Evolutionary conservation across 2,888 invertebrate genomes (phyloP).

Genomic region (Resseliella maxima): DNA sequence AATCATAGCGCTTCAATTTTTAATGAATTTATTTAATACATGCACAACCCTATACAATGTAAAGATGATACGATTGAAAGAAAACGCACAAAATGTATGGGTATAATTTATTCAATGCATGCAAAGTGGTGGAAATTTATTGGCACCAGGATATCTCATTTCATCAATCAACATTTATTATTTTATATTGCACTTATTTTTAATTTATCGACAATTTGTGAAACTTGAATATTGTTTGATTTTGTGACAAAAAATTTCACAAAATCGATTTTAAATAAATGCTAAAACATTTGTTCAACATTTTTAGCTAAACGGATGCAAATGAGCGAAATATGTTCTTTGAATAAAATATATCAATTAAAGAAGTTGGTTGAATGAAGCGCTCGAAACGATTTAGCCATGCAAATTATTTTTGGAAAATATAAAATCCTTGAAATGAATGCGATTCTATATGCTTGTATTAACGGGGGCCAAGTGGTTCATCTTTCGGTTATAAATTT

Average conservation of each 20-base stretch:
- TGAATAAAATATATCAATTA: conserved; percentile 22
- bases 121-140: neutral
- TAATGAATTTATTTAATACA: conserved; percentile 30
- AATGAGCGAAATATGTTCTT: neutral
- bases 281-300: no score
- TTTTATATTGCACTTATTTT: neutral
- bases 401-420: neutral
- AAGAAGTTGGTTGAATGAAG: neutral
- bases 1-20: conserved; percentile 4
- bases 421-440: neutral
- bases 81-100: neutral
- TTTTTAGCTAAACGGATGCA: neutral
- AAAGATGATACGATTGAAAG: neutral
- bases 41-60: neutral
- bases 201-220: neutral
- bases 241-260: neutral
- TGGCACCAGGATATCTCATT: neutral
- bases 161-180: neutral
- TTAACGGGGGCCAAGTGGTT: no score
- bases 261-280: no score
- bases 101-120: neutral
- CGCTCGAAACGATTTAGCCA: neutral
- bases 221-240: neutral
- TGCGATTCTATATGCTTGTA: no score
- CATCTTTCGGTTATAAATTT: neutral